Evolutionary conservation across 2,888 invertebrate genomes (phyloP), one percentile per base, ranked within the genome.

Genomic region (Andrena minutula): DNA sequence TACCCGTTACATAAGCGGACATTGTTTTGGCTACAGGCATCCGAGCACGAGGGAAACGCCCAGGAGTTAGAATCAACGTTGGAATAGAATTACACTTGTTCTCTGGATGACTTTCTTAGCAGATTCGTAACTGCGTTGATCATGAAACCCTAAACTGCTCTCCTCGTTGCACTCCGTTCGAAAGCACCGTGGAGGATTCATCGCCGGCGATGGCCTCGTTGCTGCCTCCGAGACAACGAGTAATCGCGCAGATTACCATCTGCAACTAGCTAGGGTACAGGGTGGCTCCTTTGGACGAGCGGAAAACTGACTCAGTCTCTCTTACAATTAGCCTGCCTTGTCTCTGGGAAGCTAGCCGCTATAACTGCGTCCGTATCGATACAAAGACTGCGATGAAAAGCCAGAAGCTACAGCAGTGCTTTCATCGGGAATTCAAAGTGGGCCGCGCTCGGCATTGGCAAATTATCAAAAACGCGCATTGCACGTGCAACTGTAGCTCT

Each of bases 171-270:
- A 3, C 32, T 20, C 32, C 32, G 20, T 35, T 61, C 5, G 20
- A 61, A 32, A 61, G 20, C 61, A 61, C 32, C 32, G 32, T 20
- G 32, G n/a, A 61, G 30, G 32, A 61, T 61, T 61, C 61, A 61
- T 61, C 30, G 32, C 32, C 8, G 4, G 32, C 30, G 61, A 26
- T 58, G 56, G 56, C 56, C 56, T 58, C 56, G 56, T 58, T 28
- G 26, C 56, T 12, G 26, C 23, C 56, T 58, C 56, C 26, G 16
- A 28, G 56, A 6, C 56, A 56, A 56, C 56, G 56, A 58, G 58
- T 58, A 58, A 58, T 58, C 58, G 58, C 5, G 16, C 58, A 6
- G 58, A 58, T 58, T 28, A 2, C 5, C 12, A 58, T 28, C 16
- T 26, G 41, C 12, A 41, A 16, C 10, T 6, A 16, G 5, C 26